A percentile compares a stretch with the other conserved stretches of the same genome.
phyloP scores from a whole-genome alignment of 2,113 vertebrate species.

The Chiloscyllium plagiosum region DNA sequence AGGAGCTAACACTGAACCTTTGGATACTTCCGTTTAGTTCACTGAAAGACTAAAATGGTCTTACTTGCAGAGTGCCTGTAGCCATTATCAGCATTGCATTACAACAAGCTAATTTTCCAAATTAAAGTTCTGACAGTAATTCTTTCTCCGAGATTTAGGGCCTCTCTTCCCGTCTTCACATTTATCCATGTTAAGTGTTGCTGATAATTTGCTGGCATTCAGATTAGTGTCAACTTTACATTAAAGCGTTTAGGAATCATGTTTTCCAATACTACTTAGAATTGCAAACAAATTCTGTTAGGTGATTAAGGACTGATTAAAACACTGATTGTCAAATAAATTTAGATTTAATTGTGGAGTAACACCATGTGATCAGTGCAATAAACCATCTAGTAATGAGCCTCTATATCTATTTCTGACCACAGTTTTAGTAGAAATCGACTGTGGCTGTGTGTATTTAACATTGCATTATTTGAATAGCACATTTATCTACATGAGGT shows the following conservation, averaged over 20 bases:
- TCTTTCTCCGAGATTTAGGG: neutral
- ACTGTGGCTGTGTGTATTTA: neutral
- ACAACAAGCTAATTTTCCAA: neutral
- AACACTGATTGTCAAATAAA: constrained; percentile 22
- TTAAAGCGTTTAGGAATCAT: neutral
- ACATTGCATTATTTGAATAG: neutral
- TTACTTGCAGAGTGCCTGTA: neutral
- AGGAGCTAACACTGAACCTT: neutral
- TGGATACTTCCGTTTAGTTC: neutral
- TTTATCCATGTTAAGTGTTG: neutral
- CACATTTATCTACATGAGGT: neutral
- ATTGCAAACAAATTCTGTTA: neutral
- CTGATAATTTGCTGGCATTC: neutral
- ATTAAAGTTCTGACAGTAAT: neutral
- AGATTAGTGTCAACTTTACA: neutral
- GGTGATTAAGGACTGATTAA: neutral
- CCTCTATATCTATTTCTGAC: neutral
- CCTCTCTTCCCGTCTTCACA: neutral
- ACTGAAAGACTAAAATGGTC: neutral
- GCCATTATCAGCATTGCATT: neutral
- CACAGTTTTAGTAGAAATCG: neutral
- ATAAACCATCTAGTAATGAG: neutral
- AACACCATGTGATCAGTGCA: neutral
- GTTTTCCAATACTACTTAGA: neutral
- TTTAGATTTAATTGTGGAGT: constrained; percentile 9